Evolutionary conservation across 2,888 invertebrate genomes (phyloP).

Genomic region (Gonocerus acuteangulatus): DNA sequence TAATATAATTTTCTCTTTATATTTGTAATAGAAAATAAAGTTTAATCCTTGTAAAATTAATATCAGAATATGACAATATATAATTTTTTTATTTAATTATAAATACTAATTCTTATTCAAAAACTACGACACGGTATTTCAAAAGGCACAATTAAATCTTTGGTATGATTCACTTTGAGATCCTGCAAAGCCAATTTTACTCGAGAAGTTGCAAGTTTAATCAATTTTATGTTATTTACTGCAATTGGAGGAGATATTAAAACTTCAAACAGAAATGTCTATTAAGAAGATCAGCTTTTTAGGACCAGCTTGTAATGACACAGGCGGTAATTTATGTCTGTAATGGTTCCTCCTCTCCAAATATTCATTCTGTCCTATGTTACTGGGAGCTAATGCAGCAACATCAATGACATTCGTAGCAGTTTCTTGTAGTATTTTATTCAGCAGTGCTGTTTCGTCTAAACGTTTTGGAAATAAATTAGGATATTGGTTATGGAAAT

Average conservation of each 20-base stretch:
- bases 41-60: too few species aligned
- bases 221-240: conserved; percentile 59
- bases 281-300: conserved; percentile 47
- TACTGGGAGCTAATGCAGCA: conserved; percentile 81
- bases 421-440: conserved; percentile 64
- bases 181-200: conserved; percentile 65
- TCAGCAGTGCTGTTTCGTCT: conserved; percentile 85
- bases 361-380: conserved; percentile 81
- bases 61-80: too few species aligned
- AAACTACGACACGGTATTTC: conserved; percentile 55
- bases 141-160: conserved; percentile 84
- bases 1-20: too few species aligned
- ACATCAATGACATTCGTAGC: conserved; percentile 84
- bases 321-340: conserved; percentile 40
- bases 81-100: too few species aligned
- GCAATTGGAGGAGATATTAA: conserved; percentile 57
- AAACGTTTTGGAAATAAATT: conserved; percentile 65
- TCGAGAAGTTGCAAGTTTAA: conserved; percentile 59
- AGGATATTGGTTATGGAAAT: conserved; percentile 55
- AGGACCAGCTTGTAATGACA: conserved; percentile 39
- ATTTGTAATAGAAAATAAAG: too few species aligned
- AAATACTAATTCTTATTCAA: too few species aligned
- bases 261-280: conserved; percentile 64
- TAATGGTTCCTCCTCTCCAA: conserved; percentile 65
- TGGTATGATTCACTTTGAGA: conserved; percentile 79